Base-by-base conservation (phyloP, 2,113 vertebrate species). In the Eurystomus gularis region DNA sequence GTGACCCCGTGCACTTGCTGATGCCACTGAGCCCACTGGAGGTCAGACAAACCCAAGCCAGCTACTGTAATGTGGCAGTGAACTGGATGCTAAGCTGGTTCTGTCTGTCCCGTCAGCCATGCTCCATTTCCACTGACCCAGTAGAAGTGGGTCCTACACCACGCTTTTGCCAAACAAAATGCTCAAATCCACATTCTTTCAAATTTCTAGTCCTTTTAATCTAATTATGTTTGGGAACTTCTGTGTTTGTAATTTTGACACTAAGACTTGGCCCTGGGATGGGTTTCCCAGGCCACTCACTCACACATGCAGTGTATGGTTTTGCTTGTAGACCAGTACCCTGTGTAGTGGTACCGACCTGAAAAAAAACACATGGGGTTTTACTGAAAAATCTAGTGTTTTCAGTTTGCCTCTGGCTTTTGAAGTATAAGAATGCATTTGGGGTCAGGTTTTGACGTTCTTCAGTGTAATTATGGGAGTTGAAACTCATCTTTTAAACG, bases 281-380 rank as follows among this genome's bases (percentile, higher is more conserved):
- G 57, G 40, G 29, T 48, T 86, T 91, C 37, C 29, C 55, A 44
- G 13, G 68, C 3, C 42, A 23, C 48, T 5, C 21, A 2, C 31
- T 70, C 21, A 24, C 35, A 13, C 4, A 6, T 9, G 2, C 6
- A 29, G 28, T 0, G 1, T 20, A 25, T 1, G 5, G 8, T 31
- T 71, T 37, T 48, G 35, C 26, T 31, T 1, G 0, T 9, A 65
- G 51, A 25, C n/a, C 48, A 33, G 77, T 2, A 4, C 14, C 21
- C 61, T 1, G 0, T 17, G 42, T 10, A 26, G 24, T 6, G 40
- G 25, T 19, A 39, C 39, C 6, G 2, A 35, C 16, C 9, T 23
- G 35, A 61, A 35, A 52, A 75, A 14, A 4, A 44, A 46, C 37
- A 61, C 18, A 26, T 4, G 13, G 10, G 37, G 57, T 13, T 86